A percentile compares a stretch with the other conserved stretches of the same genome.
These are phyloP conservation scores for Pachypanchax playfairii DNA, from an alignment of 2,113 vertebrate genomes.

Conservation along the genomic window DNA sequence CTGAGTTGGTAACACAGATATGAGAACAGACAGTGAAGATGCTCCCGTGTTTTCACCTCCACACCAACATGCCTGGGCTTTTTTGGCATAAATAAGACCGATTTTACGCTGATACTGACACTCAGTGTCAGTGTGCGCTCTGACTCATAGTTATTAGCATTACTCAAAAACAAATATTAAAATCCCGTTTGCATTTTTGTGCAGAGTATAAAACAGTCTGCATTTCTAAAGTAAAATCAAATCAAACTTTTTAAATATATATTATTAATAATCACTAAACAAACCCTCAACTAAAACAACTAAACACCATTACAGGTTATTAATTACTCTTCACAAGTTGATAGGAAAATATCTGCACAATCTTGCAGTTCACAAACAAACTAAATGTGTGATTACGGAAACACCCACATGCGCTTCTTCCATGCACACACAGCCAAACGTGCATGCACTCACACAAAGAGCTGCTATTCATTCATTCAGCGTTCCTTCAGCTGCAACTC, in stretches of 20 bases:
- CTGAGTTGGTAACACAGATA: neutral
- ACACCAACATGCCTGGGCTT: neutral
- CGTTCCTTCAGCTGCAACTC: constrained; percentile 53
- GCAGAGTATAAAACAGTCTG: neutral
- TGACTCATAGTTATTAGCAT: constrained; percentile 1
- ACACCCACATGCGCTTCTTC: neutral
- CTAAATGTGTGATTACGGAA: constrained; percentile 19
- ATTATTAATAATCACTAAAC: constrained; percentile 11
- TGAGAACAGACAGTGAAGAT: neutral
- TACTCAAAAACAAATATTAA: constrained; percentile 4
- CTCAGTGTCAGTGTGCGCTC: neutral
- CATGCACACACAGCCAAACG: constrained; percentile 3
- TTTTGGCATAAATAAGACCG: constrained; percentile 4
- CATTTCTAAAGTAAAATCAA: neutral
- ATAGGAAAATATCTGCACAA: constrained; percentile 37
- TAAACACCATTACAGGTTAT: neutral
- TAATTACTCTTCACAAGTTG: constrained; percentile 13
- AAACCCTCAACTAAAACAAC: neutral
- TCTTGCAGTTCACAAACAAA: constrained; percentile 26
- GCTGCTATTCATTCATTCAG: constrained; percentile 63
- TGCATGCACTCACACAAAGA: constrained; percentile 55
- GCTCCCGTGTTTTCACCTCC: neutral
- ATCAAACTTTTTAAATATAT: neutral
- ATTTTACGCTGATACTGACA: constrained; percentile 1
- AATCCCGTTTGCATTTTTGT: neutral